Evolutionary conservation across 53 echinoderm and acorn worm species (phyloP).

Genomic region (Paelopatides confundens): DNA sequence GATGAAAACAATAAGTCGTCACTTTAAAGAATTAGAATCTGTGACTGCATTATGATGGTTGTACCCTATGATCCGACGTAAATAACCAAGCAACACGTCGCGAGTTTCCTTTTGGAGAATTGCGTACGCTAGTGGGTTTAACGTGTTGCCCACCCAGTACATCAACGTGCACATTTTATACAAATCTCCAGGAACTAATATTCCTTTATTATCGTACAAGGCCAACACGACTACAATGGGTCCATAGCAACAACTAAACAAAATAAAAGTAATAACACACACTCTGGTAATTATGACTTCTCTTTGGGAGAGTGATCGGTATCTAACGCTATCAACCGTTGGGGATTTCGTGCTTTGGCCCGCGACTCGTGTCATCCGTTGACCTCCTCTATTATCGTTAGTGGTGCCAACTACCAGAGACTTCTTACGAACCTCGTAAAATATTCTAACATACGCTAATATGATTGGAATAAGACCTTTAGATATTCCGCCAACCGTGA

Average conservation of each 20-base stretch:
- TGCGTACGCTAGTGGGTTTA: conserved; percentile 17
- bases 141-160: conserved; percentile 36
- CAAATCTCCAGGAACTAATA: background rate
- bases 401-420: background rate
- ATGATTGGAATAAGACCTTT: background rate
- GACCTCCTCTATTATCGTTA: too few relatives aligned
- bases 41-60: too few relatives aligned
- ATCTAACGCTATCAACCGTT: background rate
- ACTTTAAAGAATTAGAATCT: too few relatives aligned
- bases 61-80: background rate
- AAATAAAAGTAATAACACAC: background rate
- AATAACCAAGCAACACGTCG: background rate
- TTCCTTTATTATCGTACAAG: background rate
- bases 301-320: background rate
- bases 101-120: conserved; percentile 10
- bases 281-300: background rate
- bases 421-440: conserved; percentile 19
- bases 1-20: too few relatives aligned
- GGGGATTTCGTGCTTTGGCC: too few relatives aligned
- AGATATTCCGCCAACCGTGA: conserved; percentile 3
- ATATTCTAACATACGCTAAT: conserved; percentile 6
- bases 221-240: background rate
- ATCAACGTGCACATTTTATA: conserved; percentile 3
- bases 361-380: too few relatives aligned
- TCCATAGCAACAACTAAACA: conserved; percentile 29